A percentile compares a stretch with the other conserved stretches of the same genome.
Evolutionary conservation across 2,888 invertebrate genomes (phyloP).

Genomic region (Troides helena): DNA sequence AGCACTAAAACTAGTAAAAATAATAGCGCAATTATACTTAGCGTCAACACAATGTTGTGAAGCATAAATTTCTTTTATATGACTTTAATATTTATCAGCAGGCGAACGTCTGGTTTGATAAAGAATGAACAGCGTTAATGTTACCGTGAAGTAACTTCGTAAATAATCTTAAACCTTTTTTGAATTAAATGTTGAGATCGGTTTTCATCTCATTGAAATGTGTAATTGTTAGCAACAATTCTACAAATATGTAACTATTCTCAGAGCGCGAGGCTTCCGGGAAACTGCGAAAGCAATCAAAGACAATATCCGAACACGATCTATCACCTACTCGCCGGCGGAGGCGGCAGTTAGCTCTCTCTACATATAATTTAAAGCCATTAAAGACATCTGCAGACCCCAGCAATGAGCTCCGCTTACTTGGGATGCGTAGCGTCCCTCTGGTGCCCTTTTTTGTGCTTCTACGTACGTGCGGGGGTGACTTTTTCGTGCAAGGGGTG

Average conservation of each 20-base stretch:
- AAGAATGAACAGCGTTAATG: too few species aligned
- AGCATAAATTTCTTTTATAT: too few species aligned
- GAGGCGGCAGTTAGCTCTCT: constrained; percentile 72
- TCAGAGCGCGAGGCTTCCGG: not conserved
- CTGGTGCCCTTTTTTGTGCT: constrained; percentile 75
- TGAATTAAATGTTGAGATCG: too few species aligned
- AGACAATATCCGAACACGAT: constrained; percentile 48
- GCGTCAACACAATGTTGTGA: too few species aligned
- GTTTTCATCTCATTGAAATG: not conserved
- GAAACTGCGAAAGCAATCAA: constrained; percentile 22
- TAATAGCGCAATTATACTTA: too few species aligned
- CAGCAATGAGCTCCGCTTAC: constrained; percentile 74
- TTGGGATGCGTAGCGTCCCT: constrained; percentile 77
- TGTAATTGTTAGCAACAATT: not conserved
- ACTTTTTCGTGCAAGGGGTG: constrained; percentile 79
- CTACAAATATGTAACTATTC: not conserved
- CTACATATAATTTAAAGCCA: constrained; percentile 80
- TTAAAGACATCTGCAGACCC: constrained; percentile 79
- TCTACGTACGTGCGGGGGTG: constrained; percentile 77
- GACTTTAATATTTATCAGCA: too few species aligned
- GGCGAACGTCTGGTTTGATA: too few species aligned
- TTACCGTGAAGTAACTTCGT: too few species aligned
- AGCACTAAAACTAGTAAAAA: too few species aligned
- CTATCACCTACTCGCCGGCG: constrained; percentile 62
- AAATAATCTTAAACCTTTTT: too few species aligned